Conservation (phyloP, 2,888 invertebrate species). For the Brenthis hecate region DNA sequence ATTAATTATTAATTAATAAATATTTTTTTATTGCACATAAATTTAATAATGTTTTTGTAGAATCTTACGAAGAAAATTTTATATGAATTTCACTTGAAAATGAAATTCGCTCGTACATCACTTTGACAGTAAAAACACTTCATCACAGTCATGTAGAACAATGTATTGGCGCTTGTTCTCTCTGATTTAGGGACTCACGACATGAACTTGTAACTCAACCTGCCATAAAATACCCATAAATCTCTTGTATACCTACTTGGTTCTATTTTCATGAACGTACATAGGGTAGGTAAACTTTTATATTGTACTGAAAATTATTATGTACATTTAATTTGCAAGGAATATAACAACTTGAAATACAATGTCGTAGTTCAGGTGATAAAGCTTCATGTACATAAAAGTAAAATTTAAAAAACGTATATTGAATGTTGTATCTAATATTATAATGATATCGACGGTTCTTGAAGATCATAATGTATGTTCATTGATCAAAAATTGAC, state of each 20-base stretch:
- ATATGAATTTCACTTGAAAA: neutral
- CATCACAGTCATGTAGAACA: neutral
- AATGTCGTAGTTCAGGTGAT: too few relatives aligned
- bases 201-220: neutral
- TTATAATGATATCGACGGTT: too few relatives aligned
- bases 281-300: too few relatives aligned
- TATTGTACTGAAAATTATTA: neutral
- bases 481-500: too few relatives aligned
- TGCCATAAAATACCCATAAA: neutral
- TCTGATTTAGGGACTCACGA: constrained; percentile 3
- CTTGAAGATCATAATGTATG: too few relatives aligned
- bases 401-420: too few relatives aligned
- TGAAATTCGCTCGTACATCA: constrained; percentile 8
- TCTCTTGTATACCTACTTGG: neutral
- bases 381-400: too few relatives aligned
- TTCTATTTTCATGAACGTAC: too few relatives aligned
- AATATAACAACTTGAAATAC: too few relatives aligned
- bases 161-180: neutral
- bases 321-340: neutral
- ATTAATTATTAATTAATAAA: too few relatives aligned
- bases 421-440: too few relatives aligned
- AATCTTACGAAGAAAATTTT: neutral
- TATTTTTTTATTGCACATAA: neutral
- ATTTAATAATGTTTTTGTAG: neutral
- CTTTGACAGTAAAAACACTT: constrained; percentile 11